Percentiles rank a stretch among this genome's conserved stretches.
Conservation (phyloP, 2,888 invertebrate genomes). For the Rhaphigaster nebulosa region DNA sequence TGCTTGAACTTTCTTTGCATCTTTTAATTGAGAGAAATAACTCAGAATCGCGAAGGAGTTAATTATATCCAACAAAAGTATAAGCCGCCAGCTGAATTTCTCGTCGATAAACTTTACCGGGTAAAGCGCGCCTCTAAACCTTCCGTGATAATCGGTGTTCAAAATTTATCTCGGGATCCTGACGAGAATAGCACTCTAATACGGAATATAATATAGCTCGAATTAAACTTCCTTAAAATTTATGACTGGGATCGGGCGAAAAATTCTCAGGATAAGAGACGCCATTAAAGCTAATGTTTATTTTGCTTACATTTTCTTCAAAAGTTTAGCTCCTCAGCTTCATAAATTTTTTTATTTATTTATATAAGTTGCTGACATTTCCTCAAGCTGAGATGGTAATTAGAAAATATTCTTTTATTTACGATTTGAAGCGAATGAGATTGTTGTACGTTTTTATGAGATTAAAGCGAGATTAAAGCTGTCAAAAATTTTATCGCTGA, state of each 20-base stretch:
- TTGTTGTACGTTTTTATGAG: not conserved
- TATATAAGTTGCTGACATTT: not conserved
- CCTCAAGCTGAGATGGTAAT: not conserved
- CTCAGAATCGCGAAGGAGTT: not conserved
- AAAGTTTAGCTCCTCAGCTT: not conserved
- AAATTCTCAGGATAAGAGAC: not conserved
- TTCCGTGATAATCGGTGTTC: not conserved
- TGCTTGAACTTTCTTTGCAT: not conserved
- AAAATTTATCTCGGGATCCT: not conserved
- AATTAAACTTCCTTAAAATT: constrained; percentile 8
- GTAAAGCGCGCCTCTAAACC: not conserved
- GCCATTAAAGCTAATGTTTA: not conserved
- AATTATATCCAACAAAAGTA: not conserved
- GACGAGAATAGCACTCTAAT: not conserved
- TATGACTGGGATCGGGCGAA: not conserved
- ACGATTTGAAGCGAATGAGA: not conserved
- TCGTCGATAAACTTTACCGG: not conserved
- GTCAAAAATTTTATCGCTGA: no score
- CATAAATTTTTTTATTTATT: not conserved
- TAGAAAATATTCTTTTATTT: not conserved
- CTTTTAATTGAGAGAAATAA: not conserved
- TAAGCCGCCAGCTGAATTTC: not conserved
- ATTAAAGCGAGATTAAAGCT: no score
- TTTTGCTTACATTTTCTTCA: not conserved
- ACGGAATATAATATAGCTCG: not conserved